phyloP scores from a whole-genome alignment of 2,797 vertebrate genomes.

The Cheirogaleus major region DNA sequence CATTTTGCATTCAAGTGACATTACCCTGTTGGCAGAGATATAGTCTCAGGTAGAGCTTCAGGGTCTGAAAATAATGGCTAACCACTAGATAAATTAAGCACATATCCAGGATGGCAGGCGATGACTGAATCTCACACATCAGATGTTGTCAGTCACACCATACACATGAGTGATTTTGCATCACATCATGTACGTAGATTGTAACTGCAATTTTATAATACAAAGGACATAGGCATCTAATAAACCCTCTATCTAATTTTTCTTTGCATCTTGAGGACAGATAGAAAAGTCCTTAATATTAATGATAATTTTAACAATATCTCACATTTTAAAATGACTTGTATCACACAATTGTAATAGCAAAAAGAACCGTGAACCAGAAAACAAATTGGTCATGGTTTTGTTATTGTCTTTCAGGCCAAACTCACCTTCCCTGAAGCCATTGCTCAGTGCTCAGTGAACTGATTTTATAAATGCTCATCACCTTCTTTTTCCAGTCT shows the following conservation, averaged over 20 bases:
- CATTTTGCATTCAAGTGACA: constrained; percentile 1
- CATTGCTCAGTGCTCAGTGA: not conserved
- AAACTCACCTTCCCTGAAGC: not conserved
- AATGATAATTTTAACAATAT: not conserved
- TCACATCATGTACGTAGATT: not conserved
- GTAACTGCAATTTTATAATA: not conserved
- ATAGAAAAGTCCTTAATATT: not conserved
- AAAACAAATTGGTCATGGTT: not conserved
- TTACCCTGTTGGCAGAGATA: not conserved
- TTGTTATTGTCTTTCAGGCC: not conserved
- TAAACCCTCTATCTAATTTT: not conserved
- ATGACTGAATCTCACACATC: constrained; percentile 35
- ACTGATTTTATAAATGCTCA: not conserved
- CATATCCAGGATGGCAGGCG: not conserved
- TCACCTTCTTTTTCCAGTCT: not conserved
- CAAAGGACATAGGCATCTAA: not conserved
- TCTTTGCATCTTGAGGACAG: not conserved
- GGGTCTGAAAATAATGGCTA: constrained; percentile 21
- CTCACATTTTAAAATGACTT: not conserved
- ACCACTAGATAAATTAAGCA: not conserved
- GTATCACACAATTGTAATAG: not conserved
- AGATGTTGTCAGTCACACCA: not conserved
- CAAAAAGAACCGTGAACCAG: not conserved
- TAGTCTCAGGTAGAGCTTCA: not conserved
- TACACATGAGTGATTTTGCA: not conserved